Percentiles rank a stretch among this genome's conserved stretches.
Evolutionary conservation across 2,888 invertebrate genomes (phyloP).

Genomic region (Stenchaetothrips biformis): DNA sequence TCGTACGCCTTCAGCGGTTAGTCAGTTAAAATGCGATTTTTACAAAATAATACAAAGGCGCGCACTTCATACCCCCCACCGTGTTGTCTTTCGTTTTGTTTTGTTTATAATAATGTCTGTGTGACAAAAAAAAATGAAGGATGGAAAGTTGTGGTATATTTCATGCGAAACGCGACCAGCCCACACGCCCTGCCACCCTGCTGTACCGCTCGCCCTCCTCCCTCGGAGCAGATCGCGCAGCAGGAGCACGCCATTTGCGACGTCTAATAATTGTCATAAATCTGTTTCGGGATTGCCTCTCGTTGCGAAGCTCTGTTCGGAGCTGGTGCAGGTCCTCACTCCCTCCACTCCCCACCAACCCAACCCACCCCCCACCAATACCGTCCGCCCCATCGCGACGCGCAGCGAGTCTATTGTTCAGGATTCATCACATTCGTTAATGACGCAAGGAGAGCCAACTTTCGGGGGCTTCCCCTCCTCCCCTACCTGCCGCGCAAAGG

Average conservation of each 20-base stretch:
- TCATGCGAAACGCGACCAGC: neutral
- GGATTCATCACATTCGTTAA: constrained; percentile 25
- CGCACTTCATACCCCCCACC: neutral
- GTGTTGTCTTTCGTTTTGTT: neutral
- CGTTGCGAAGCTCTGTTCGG: neutral
- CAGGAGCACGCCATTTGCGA: constrained; percentile 11
- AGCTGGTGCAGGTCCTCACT: neutral
- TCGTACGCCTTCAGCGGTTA: too few relatives aligned
- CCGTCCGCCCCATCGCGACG: neutral
- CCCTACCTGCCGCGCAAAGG: neutral
- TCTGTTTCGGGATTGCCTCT: constrained; percentile 13
- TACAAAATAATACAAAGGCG: too few relatives aligned
- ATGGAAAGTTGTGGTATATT: neutral
- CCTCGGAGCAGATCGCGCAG: neutral
- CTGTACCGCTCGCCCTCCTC: neutral
- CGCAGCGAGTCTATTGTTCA: constrained; percentile 12
- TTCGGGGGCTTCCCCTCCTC: neutral
- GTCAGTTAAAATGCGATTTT: too few relatives aligned
- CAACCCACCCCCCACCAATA: neutral
- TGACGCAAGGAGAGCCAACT: constrained; percentile 17
- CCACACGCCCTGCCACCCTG: too few relatives aligned
- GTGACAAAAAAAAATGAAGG: neutral
- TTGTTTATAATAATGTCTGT: neutral
- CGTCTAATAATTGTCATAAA: constrained; percentile 25
- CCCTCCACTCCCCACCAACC: too few relatives aligned